Evolutionary conservation across 2,888 invertebrate species (phyloP).

Genomic region (Caenorhabditis sp.): DNA sequence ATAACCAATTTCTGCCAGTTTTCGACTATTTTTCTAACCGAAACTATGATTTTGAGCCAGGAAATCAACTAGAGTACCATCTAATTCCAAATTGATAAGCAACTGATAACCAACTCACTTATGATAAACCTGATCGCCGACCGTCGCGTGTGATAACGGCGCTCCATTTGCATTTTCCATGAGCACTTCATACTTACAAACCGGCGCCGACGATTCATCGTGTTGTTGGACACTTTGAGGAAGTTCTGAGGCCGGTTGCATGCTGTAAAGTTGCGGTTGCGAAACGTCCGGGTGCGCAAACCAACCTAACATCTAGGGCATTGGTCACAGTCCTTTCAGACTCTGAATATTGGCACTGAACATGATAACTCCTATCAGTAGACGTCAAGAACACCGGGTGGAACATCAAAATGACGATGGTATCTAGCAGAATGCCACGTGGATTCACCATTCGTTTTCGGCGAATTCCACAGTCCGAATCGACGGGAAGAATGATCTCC

Average conservation of each 20-base stretch:
- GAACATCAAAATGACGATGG: slow-evolving; percentile 79
- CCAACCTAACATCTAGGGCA: slow-evolving; percentile 76
- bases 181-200: slow-evolving; percentile 77
- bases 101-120: slow-evolving; percentile 55
- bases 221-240: slow-evolving; percentile 60
- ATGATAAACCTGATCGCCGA: slow-evolving; percentile 79
- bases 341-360: slow-evolving; percentile 78
- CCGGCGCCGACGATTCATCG: slow-evolving; percentile 65
- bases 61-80: not conserved
- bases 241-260: slow-evolving; percentile 74
- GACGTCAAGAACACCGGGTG: slow-evolving; percentile 79
- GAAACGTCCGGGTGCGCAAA: not conserved
- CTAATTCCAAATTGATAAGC: too few species aligned
- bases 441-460: slow-evolving; percentile 75
- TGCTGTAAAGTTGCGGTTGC: slow-evolving; percentile 59
- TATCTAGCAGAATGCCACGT: slow-evolving; percentile 77
- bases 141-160: slow-evolving; percentile 73
- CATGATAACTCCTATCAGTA: slow-evolving; percentile 73
- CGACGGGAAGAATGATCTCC: slow-evolving; percentile 75
- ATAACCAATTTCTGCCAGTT: too few species aligned
- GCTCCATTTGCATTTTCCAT: slow-evolving; percentile 68
- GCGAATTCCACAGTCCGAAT: slow-evolving; percentile 78
- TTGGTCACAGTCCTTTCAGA: slow-evolving; percentile 74
- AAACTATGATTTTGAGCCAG: too few species aligned
- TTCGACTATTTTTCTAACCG: too few species aligned